Evolutionary conservation across 2,797 vertebrate genomes (phyloP).

Genomic region (Poecilia picta): DNA sequence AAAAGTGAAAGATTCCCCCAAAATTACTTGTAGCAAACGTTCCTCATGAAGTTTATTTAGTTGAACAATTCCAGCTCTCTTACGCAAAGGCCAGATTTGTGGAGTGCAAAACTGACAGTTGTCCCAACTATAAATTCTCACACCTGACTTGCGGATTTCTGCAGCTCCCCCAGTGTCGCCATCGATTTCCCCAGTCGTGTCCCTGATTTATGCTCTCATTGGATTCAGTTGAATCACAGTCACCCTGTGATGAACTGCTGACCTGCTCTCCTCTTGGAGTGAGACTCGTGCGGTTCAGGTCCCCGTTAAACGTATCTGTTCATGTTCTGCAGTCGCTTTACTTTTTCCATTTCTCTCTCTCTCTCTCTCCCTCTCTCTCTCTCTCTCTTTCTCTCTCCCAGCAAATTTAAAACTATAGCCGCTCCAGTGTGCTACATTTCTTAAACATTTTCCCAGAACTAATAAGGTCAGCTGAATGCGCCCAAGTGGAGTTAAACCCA

Average conservation of each 20-base stretch:
- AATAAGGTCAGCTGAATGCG: conserved; percentile 67
- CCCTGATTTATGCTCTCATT: neutral
- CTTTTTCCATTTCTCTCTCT: conserved; percentile 5
- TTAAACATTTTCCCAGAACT: conserved; percentile 55
- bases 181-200: neutral
- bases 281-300: neutral
- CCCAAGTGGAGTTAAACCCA: conserved; percentile 61
- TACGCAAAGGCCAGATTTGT: neutral
- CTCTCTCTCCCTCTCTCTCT: too few species aligned
- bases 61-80: neutral
- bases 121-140: neutral
- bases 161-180: neutral
- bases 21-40: neutral
- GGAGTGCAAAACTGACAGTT: too few species aligned
- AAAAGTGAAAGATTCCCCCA: neutral
- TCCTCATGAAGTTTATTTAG: neutral
- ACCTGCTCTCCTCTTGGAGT: neutral
- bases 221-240: neutral
- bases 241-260: neutral
- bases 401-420: conserved; percentile 24
- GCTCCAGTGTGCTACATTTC: conserved; percentile 41
- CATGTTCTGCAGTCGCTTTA: neutral
- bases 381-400: neutral
- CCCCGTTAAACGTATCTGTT: conserved; percentile 19
- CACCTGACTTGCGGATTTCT: neutral